Evolutionary conservation across 2,797 vertebrate species (phyloP).

Genomic region (Rousettus madagascariensis): DNA sequence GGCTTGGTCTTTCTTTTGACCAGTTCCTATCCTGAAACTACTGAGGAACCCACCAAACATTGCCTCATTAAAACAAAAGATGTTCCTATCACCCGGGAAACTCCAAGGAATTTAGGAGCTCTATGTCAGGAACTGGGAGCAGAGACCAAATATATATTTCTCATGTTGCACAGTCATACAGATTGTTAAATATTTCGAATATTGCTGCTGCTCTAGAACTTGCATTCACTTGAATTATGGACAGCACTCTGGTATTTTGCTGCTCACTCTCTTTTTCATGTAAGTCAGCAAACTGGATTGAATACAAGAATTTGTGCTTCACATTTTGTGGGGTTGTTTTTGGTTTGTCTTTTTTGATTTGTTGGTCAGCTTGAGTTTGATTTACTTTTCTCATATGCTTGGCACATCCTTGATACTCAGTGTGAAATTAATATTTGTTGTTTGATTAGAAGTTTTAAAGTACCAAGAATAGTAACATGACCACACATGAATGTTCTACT

Average conservation of each 20-base stretch:
- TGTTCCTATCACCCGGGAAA: neutral
- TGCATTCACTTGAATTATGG: neutral
- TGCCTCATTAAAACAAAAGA: neutral
- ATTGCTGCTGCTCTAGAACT: neutral
- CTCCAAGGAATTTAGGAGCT: neutral
- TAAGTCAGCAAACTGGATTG: neutral
- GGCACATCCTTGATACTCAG: neutral
- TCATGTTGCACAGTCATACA: neutral
- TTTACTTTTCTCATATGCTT: neutral
- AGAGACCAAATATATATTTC: neutral
- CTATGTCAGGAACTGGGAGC: neutral
- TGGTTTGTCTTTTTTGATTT: neutral
- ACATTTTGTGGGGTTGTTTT: fast-evolving
- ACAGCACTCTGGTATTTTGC: neutral
- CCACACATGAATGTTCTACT: neutral
- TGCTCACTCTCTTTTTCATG: neutral
- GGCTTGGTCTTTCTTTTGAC: neutral
- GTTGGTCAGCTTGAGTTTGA: neutral
- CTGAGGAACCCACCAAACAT: neutral
- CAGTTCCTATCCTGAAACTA: neutral
- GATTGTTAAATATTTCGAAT: neutral
- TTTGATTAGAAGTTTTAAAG: neutral
- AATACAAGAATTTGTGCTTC: neutral
- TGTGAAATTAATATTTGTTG: neutral
- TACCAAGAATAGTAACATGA: neutral